These are phyloP conservation scores for Trisateles emortualis DNA, from an alignment of 2,888 invertebrate species.

Conservation along the genomic window DNA sequence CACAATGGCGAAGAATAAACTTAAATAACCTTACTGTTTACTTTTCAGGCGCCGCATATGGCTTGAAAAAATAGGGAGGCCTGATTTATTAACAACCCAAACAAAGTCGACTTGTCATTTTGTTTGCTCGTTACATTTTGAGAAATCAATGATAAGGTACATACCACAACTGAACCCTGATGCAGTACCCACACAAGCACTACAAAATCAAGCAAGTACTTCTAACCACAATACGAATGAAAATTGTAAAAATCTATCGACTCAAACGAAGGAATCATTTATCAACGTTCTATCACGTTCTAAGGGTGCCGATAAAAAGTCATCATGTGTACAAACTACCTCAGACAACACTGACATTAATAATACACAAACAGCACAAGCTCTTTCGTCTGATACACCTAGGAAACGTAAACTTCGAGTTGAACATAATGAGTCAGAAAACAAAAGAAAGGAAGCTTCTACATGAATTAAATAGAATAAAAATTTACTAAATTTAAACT, in stretches of 20 bases:
- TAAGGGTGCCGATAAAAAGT: not conserved
- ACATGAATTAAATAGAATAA: not conserved
- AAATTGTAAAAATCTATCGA: too few species aligned
- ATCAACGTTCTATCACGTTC: not conserved
- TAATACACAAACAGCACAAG: not conserved
- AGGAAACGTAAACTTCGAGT: not conserved
- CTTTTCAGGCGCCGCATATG: not conserved
- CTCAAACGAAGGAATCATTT: not conserved
- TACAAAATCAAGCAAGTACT: slow-evolving; percentile 1
- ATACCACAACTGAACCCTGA: not conserved
- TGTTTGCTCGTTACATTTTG: not conserved
- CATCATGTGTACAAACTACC: not conserved
- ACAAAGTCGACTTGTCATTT: not conserved
- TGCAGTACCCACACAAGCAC: slow-evolving; percentile 7
- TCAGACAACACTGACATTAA: too few species aligned
- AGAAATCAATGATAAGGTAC: not conserved
- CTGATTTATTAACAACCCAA: not conserved
- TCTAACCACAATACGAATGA: not conserved
- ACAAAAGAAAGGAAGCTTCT: slow-evolving; percentile 1
- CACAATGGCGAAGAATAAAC: too few species aligned
- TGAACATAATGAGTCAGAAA: not conserved
- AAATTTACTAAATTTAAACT: slow-evolving; percentile 38
- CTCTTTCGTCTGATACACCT: not conserved
- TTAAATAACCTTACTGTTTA: too few species aligned
- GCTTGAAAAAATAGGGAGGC: not conserved